A percentile compares a stretch with the other conserved stretches of the same genome.
Conservation (phyloP, 1,140 invertebrate species). For the Drosophila sp. region DNA sequence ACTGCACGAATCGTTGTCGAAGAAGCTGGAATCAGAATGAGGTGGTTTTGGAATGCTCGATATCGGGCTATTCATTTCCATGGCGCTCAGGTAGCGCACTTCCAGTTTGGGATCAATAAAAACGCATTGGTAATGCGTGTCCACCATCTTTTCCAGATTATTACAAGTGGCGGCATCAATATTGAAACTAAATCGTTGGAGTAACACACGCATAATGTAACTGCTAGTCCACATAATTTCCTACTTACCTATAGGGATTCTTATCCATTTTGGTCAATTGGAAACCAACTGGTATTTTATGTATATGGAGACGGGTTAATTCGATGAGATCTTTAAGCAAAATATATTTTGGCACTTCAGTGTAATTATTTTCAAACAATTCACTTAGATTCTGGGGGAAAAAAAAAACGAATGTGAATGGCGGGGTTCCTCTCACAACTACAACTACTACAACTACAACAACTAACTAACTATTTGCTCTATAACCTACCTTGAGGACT, state of each 20-base stretch:
- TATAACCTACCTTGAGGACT: constrained; percentile 51
- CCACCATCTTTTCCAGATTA: constrained; percentile 22
- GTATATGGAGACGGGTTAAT: constrained; percentile 33
- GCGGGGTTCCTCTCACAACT: no score
- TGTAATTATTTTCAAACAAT: constrained; percentile 11
- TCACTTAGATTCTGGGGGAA: constrained; percentile 43
- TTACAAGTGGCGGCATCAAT: neutral
- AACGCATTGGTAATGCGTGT: neutral
- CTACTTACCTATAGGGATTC: constrained; percentile 67
- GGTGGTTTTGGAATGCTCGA: neutral
- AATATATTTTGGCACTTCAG: constrained; percentile 32
- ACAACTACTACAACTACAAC: neutral
- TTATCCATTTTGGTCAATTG: constrained; percentile 35
- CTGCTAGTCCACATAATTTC: no score
- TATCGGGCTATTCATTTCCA: neutral
- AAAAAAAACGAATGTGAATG: neutral
- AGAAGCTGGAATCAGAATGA: neutral
- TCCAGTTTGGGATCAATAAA: constrained; percentile 43
- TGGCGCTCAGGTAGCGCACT: constrained; percentile 27
- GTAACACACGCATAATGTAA: neutral
- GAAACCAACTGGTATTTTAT: constrained; percentile 54
- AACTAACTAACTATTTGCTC: neutral
- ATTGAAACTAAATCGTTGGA: constrained; percentile 20
- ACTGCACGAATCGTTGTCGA: neutral
- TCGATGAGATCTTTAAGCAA: constrained; percentile 38